Evolutionary conservation across 2,888 invertebrate species (phyloP).

Genomic region (Bombylius major): DNA sequence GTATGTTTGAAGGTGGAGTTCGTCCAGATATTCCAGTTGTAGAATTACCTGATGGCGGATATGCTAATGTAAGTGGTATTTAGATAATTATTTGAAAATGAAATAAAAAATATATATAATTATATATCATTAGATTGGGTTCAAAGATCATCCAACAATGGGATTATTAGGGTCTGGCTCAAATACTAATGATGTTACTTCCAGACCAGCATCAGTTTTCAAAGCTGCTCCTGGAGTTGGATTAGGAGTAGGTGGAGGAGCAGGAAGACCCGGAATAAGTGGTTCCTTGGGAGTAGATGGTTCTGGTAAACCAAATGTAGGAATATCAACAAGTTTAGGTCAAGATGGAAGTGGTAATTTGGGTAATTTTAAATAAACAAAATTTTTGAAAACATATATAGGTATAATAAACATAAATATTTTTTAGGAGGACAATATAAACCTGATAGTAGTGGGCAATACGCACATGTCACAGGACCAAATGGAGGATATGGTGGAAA

Average conservation of each 20-base stretch:
- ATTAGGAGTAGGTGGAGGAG: not conserved
- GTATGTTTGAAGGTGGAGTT: constrained; percentile 37
- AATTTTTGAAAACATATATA: not conserved
- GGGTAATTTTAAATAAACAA: not conserved
- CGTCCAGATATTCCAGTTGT: constrained; percentile 26
- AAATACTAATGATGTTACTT: not conserved
- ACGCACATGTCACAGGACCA: constrained; percentile 10
- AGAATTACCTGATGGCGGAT: constrained; percentile 31
- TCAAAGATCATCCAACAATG: not conserved
- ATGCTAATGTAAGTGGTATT: constrained; percentile 34
- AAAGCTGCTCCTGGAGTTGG: not conserved
- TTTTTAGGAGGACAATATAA: constrained; percentile 1
- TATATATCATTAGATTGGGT: not conserved
- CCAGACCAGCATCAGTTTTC: constrained; percentile 10
- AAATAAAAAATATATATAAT: no score
- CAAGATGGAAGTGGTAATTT: constrained; percentile 2
- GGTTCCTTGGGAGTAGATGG: constrained; percentile 22
- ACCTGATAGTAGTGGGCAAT: constrained; percentile 5
- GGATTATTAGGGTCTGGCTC: not conserved
- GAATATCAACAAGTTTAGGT: not conserved
- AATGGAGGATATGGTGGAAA: constrained; percentile 11
- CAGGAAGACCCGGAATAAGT: constrained; percentile 1
- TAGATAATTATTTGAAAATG: not conserved
- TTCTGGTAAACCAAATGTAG: constrained; percentile 4
- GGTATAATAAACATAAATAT: no score